These are phyloP conservation scores for Peromyscus aztecus DNA, from an alignment of 2,797 vertebrate species.

Conservation along the genomic window DNA sequence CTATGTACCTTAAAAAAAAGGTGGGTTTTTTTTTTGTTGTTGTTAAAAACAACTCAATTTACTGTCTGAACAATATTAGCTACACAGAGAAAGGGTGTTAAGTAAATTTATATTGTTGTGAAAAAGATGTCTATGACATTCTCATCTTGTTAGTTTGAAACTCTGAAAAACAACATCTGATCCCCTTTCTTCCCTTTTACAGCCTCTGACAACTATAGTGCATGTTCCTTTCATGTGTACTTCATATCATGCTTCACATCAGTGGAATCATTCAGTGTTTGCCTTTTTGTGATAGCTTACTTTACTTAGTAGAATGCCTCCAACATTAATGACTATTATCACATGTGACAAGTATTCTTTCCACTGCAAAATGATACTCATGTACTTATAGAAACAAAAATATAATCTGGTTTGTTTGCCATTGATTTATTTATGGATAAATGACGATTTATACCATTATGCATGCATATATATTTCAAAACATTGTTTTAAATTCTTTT, in stretches of 20 bases:
- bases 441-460: not conserved
- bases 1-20: no score
- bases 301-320: not conserved
- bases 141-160: no score
- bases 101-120: no score
- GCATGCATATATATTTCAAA: not conserved
- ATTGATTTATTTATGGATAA: not conserved
- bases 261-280: not conserved
- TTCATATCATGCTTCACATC: not conserved
- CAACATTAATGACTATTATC: not conserved
- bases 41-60: no score
- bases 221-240: not conserved
- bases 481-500: not conserved
- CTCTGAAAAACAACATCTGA: no score
- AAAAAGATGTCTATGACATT: no score
- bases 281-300: not conserved
- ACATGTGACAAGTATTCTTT: not conserved
- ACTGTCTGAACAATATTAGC: no score
- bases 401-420: not conserved
- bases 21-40: no score
- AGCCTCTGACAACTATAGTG: not conserved
- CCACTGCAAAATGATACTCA: not conserved
- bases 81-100: no score
- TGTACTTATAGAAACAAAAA: not conserved
- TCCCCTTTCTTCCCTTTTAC: no score